Conservation (phyloP, 2,797 vertebrate genomes). For the Enteromius fasciolatus region DNA sequence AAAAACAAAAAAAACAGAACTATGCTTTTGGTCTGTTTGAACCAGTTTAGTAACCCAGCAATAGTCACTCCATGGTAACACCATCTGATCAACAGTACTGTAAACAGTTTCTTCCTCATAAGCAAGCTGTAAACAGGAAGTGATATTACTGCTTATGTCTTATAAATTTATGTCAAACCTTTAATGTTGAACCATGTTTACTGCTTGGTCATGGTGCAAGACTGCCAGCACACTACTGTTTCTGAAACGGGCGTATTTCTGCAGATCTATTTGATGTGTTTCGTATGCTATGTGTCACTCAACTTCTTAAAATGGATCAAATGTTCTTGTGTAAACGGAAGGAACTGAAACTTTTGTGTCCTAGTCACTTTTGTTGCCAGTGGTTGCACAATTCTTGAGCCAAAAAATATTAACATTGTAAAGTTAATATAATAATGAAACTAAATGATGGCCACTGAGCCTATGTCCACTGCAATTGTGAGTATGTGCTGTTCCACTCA, state of each 20-base stretch:
- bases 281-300: neutral
- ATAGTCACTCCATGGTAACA: neutral
- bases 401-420: neutral
- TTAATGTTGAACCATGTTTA: neutral
- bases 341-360: constrained; percentile 5
- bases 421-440: neutral
- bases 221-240: neutral
- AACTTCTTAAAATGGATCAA: constrained; percentile 16
- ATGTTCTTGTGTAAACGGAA: constrained; percentile 1
- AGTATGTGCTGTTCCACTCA: constrained; percentile 50
- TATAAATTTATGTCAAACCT: neutral
- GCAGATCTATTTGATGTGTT: neutral
- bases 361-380: neutral
- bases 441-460: constrained; percentile 12
- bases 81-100: neutral
- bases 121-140: neutral
- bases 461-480: neutral
- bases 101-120: neutral
- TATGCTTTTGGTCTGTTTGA: neutral
- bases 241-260: neutral
- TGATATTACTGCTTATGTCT: neutral
- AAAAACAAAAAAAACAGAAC: neutral
- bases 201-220: neutral
- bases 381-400: neutral
- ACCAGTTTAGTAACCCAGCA: neutral